Conservation (phyloP, 2,888 invertebrate species). For the Drosophila nigritarsus region DNA sequence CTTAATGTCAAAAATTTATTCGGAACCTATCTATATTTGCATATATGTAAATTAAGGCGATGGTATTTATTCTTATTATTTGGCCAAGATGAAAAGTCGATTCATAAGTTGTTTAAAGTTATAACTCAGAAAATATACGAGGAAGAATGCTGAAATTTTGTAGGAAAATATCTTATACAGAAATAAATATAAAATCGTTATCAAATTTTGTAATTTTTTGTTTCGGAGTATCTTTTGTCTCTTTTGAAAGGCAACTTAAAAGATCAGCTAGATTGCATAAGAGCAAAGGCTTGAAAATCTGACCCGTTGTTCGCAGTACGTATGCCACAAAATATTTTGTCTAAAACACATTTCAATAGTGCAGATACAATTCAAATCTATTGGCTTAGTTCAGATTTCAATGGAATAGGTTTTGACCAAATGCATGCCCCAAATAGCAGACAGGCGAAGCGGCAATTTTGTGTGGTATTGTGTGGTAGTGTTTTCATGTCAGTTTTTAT, state of each 20-base stretch:
- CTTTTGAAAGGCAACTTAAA: not conserved
- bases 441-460: conserved; percentile 22
- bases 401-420: conserved; percentile 37
- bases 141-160: not conserved
- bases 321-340: conserved; percentile 22
- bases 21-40: not conserved
- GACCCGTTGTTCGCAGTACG: not conserved
- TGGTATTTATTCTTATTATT: not conserved
- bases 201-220: not conserved
- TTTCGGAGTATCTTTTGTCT: not conserved
- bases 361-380: conserved; percentile 16
- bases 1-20: not conserved
- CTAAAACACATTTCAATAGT: conserved; percentile 36
- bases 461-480: not conserved
- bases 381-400: conserved; percentile 33
- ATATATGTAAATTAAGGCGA: not conserved
- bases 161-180: not conserved
- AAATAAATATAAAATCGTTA: not conserved
- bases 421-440: conserved; percentile 32
- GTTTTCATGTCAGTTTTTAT: conserved; percentile 26
- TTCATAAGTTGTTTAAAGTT: not conserved
- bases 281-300: not conserved
- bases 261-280: not conserved
- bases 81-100: not conserved
- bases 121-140: not conserved